phyloP scores from a whole-genome alignment of 2,797 vertebrate genomes.

The Sternarchorhynchus goeldii region DNA sequence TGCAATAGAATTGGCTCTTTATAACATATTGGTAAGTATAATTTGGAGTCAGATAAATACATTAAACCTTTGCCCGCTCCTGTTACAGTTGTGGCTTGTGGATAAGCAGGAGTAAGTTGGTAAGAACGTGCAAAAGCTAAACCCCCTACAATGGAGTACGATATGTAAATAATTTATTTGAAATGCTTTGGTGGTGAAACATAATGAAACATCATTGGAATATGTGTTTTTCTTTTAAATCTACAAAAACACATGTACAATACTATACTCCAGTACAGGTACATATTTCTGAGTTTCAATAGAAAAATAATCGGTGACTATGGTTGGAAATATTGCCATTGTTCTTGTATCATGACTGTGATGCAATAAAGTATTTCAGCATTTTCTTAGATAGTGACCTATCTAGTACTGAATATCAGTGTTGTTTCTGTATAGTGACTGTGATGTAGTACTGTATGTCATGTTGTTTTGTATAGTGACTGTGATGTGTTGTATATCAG shows the following conservation, averaged over 20 bases:
- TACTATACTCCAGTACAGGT: conserved; percentile 41
- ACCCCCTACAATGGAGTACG: neutral
- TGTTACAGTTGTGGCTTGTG: too few relatives aligned
- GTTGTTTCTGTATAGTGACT: too few relatives aligned
- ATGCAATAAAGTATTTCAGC: neutral
- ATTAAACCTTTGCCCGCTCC: too few relatives aligned
- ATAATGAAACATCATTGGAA: conserved; percentile 52
- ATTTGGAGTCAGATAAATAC: too few relatives aligned
- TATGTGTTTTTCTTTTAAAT: conserved; percentile 37
- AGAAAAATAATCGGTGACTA: conserved; percentile 52
- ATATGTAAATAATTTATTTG: conserved; percentile 60
- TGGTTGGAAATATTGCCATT: conserved; percentile 34
- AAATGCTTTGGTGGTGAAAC: conserved; percentile 58
- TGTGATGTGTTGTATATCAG: neutral
- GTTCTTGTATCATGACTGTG: conserved; percentile 2
- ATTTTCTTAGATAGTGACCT: too few relatives aligned
- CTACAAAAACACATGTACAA: conserved; percentile 58
- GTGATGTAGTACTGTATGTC: conserved; percentile 17
- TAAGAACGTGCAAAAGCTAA: too few relatives aligned
- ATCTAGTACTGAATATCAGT: conserved; percentile 5
- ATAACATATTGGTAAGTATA: too few relatives aligned
- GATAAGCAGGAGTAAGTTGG: too few relatives aligned
- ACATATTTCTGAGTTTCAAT: conserved; percentile 29
- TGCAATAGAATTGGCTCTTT: too few relatives aligned
- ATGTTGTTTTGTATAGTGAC: too few relatives aligned